Evolutionary conservation across 1,140 invertebrate species (phyloP), one percentile per base, ranked within the genome.

Genomic region (Cotesia typhae): DNA sequence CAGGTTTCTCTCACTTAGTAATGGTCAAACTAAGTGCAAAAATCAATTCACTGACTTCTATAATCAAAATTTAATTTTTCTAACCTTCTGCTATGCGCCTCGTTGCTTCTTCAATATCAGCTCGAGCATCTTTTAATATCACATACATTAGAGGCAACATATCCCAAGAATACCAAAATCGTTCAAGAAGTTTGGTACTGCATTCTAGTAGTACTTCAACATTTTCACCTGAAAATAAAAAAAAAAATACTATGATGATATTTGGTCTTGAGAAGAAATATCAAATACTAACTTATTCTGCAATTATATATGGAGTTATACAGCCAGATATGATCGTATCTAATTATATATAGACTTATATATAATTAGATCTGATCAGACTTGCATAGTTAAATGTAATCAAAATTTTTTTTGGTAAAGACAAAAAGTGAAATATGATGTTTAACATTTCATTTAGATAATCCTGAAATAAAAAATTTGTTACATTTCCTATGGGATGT

Each of bases 101-200:
- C 20, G 90, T 89, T 37, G 92, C 92, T 82, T 92, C 91, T 76
- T 92, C 90, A 4, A 92, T 83, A 80, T 93, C 91, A 47, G 88
- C 89, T 64, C 89, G 86, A 28, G 91, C 90, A 77, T 92, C 90
- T 78, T 93, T 93, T 57, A 93, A 86, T 80, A 93, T 92, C 76
- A 91, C 89, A 81, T 92, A 91, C 84, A 93, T 91, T 28, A 93
- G 80, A 6, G 91, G 91, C 88, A 93, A 89, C 88, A 92, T 90
- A 79, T 92, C 91, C 89, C 90, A 91, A 1, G 91, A 89, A 82
- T 92, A 92, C 76, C 90, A 89, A 84, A 93, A 93, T 83, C 89
- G 90, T 77, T 93, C 89, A 77, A 93, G 84, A 55, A 93, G 87
- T 83, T 90, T 91, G 78, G 90, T 88, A 82, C 91, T 92, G 82